phyloP scores from a whole-genome alignment of 92 coral and sea anemone species.

The Porites divaricata region DNA sequence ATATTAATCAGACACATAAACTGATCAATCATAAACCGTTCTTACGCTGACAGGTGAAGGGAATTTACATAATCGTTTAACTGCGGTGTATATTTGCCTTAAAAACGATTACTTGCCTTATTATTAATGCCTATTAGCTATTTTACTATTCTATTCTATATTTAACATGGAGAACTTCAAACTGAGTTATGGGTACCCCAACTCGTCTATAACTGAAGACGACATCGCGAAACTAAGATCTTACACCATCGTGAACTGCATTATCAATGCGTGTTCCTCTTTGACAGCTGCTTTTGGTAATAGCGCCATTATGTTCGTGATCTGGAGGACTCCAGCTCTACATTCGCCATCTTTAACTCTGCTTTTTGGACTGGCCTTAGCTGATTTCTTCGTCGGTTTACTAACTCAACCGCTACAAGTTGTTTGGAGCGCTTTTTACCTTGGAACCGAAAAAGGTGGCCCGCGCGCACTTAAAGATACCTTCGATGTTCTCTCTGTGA shows the following conservation, averaged over 20 bases:
- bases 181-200: neutral
- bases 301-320: slow-evolving; percentile 3
- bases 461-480: slow-evolving; percentile 3
- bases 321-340: slow-evolving; percentile 36
- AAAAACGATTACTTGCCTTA: neutral
- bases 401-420: slow-evolving; percentile 36
- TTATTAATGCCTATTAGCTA: neutral
- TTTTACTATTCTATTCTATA: neutral
- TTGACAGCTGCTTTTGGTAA: slow-evolving; percentile 41
- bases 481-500: slow-evolving; percentile 25
- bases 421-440: neutral
- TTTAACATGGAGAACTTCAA: slow-evolving; percentile 2
- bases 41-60: neutral
- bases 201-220: neutral
- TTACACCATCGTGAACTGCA: slow-evolving; percentile 7
- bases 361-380: slow-evolving; percentile 39
- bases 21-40: neutral
- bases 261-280: slow-evolving; percentile 24
- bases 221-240: slow-evolving; percentile 16
- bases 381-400: slow-evolving; percentile 34
- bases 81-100: neutral
- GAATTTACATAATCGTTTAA: neutral
- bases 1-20: no score
- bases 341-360: slow-evolving; percentile 45
- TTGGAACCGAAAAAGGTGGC: neutral